These are phyloP conservation scores for Corythaixoides concolor DNA, from an alignment of 2,113 vertebrate genomes.

Conservation along the genomic window DNA sequence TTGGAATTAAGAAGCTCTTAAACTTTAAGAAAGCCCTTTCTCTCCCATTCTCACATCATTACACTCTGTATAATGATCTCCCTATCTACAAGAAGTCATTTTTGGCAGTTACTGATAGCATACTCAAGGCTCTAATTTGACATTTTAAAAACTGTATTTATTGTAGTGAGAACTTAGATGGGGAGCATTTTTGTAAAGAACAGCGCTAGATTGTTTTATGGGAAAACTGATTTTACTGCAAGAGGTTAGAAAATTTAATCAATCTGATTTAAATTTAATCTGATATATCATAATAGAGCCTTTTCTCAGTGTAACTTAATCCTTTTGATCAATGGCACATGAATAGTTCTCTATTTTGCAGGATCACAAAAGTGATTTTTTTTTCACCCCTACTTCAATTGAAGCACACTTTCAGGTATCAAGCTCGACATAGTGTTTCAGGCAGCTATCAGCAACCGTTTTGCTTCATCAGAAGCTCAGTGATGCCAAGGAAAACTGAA, in stretches of 20 bases:
- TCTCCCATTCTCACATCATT: neutral
- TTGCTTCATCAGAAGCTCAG: neutral
- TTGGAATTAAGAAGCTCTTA: neutral
- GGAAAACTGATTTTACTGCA: neutral
- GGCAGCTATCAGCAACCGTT: neutral
- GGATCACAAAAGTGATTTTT: neutral
- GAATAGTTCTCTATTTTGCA: neutral
- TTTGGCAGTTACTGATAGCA: neutral
- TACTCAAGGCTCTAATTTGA: neutral
- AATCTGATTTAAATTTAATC: too few species aligned
- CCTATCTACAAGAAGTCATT: neutral
- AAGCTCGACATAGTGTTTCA: neutral
- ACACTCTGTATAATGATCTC: neutral
- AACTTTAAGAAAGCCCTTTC: neutral
- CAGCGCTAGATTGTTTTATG: neutral
- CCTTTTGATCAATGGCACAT: neutral
- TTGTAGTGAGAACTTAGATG: neutral
- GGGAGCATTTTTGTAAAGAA: neutral
- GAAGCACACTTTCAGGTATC: neutral
- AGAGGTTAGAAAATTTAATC: neutral
- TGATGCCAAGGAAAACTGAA: neutral
- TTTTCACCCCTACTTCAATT: neutral
- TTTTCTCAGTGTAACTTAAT: neutral
- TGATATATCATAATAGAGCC: neutral
- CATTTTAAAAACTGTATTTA: neutral